These are phyloP conservation scores for Brachyptera risi DNA, from an alignment of 2,888 invertebrate genomes.

Conservation along the genomic window DNA sequence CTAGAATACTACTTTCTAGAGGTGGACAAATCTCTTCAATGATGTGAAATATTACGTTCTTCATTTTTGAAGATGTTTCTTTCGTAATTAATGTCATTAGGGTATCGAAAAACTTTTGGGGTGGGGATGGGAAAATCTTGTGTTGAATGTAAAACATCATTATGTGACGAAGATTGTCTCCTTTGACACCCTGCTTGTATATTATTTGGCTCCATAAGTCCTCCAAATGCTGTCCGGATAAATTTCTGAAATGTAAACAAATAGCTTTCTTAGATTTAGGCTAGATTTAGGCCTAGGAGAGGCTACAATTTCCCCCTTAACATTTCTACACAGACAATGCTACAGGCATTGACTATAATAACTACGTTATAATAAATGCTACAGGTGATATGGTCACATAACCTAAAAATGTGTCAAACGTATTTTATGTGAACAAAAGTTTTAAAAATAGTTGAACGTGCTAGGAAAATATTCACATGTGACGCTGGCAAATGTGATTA, in stretches of 20 bases:
- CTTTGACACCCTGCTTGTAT: slow-evolving; percentile 25
- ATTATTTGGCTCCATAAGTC: slow-evolving; percentile 30
- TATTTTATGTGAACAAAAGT: neutral
- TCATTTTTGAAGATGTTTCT: slow-evolving; percentile 27
- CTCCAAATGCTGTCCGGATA: slow-evolving; percentile 23
- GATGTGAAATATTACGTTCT: slow-evolving; percentile 30
- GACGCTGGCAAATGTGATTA: no score
- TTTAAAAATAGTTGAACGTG: no score
- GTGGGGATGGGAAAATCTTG: slow-evolving; percentile 23
- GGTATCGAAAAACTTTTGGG: slow-evolving; percentile 23
- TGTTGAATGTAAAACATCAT: slow-evolving; percentile 31
- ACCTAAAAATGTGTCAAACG: neutral
- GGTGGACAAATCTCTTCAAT: slow-evolving; percentile 29
- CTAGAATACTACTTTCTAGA: slow-evolving; percentile 28
- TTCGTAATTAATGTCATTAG: slow-evolving; percentile 28
- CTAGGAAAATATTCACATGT: no score
- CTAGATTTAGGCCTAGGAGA: no score
- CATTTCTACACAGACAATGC: no score
- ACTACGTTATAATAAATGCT: no score
- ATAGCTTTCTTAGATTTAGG: neutral
- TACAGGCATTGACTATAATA: no score
- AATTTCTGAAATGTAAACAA: slow-evolving; percentile 24
- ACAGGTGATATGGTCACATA: neutral
- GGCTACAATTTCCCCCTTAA: no score
- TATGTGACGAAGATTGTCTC: slow-evolving; percentile 28